Base-by-base conservation (phyloP, 2,888 invertebrate species). In the Epirrita christyi region DNA sequence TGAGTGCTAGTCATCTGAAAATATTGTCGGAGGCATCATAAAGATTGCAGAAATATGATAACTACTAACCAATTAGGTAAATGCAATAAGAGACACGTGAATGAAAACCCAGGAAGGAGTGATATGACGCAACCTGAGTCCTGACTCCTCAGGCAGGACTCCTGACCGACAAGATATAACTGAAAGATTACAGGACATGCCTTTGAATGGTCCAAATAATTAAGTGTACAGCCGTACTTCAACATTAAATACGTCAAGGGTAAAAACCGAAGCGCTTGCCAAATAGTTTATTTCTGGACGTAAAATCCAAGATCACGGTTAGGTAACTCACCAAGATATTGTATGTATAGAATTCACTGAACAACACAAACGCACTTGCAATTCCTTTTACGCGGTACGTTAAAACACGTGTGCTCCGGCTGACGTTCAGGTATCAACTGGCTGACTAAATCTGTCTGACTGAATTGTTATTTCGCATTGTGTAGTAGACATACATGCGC, bases 241-340 rank as follows among this genome's bases (percentile, higher is more conserved):
- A 66, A 60, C 66, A 64, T 62, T 46, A 36, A 67, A 66, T 66
- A 69, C 68, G 66, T 75, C 77, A 89, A 90, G 89, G 88, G 81
- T 85, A 81, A 58, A 72, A 48, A 42, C 29, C 29, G 42, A 63
- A 60, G 70, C 60, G 64, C 71, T 76, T 88, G 88, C 88, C 88
- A 89, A 88, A 80, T 66, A 66, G 71, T 80, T 83, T 90, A 90
- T 90, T 89, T 88, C 78, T 81, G 83, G 73, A 76, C 61, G 63
- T 64, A 59, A 4, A 3, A 21, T 40, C 32, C 80, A 83, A 82
- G 81, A 83, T 81, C 81, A 85, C 72, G 81, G 80, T 73, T 68
- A 66, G 72, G 69, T 68, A 61, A 85, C 88, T 89, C 80, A 88
- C 89, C 88, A 58, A 74, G 65, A 72, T 72, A 76, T 71, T 72